Evolutionary conservation across 2,888 invertebrate species (phyloP).

Genomic region (Gortyna flavago): DNA sequence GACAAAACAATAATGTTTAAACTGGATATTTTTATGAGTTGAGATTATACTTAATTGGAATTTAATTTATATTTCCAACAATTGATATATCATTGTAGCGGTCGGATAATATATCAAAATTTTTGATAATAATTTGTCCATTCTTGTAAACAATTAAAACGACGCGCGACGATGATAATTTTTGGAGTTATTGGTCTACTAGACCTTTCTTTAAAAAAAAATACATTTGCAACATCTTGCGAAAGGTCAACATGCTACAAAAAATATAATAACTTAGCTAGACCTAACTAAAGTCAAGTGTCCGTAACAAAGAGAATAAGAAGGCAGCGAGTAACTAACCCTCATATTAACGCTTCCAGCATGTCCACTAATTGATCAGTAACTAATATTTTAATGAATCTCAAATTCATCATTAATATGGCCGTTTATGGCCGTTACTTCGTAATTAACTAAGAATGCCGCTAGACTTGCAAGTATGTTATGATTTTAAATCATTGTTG

Average conservation of each 20-base stretch:
- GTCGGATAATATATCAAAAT: not conserved
- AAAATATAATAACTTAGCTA: not conserved
- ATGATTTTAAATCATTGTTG: conserved; percentile 19
- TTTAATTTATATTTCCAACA: not conserved
- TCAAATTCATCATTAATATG: conserved; percentile 22
- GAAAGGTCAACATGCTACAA: conserved; percentile 7
- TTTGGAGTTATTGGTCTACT: not conserved
- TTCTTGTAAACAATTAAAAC: conserved; percentile 2
- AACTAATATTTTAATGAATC: conserved; percentile 38
- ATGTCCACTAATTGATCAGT: conserved; percentile 63
- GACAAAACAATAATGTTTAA: not conserved
- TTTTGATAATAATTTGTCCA: not conserved
- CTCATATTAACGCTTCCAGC: conserved; percentile 87
- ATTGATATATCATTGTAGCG: not conserved
- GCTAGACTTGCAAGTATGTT: conserved; percentile 10
- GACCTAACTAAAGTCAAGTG: not conserved
- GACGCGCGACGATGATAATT: not conserved
- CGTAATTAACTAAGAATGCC: conserved; percentile 44
- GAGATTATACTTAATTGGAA: not conserved
- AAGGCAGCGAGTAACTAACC: conserved; percentile 82
- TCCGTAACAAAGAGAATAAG: conserved; percentile 75
- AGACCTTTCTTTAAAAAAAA: not conserved
- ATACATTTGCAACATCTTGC: not conserved
- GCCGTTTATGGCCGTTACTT: conserved; percentile 7
- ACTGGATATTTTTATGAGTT: not conserved